Percentiles rank a stretch among this genome's conserved stretches.
phyloP scores from a whole-genome alignment of 2,797 vertebrate genomes.

The Leucoraja ocellata region DNA sequence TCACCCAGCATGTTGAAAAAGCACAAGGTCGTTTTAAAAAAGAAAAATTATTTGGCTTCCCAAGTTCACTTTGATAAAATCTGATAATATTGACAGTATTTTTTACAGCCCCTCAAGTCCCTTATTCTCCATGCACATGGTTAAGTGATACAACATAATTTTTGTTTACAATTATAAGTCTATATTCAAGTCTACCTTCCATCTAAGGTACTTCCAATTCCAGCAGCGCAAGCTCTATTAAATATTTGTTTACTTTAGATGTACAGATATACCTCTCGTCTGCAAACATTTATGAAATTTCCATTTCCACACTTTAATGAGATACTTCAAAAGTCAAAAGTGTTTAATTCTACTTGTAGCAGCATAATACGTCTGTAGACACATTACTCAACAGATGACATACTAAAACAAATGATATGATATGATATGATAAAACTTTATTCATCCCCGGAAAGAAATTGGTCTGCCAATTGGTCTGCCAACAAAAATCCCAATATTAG shows the following conservation, averaged over 20 bases:
- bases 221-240: background rate
- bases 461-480: no score
- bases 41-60: background rate
- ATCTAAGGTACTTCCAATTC: background rate
- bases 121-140: background rate
- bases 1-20: background rate
- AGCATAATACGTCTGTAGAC: no score
- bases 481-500: no score
- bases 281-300: background rate
- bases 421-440: no score
- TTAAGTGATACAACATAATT: background rate
- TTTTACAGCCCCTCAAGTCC: no score
- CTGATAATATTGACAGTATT: background rate
- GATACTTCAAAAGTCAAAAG: background rate
- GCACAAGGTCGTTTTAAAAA: background rate
- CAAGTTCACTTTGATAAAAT: background rate
- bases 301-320: background rate
- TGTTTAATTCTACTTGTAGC: no score
- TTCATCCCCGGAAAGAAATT: no score
- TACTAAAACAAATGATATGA: no score
- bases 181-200: background rate
- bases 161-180: background rate
- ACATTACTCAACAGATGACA: no score
- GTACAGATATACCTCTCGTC: background rate
- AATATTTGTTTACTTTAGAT: background rate